A percentile compares a stretch with the other conserved stretches of the same genome.
Evolutionary conservation across 2,113 vertebrate species (phyloP).

Genomic region (Alectura lathami): DNA sequence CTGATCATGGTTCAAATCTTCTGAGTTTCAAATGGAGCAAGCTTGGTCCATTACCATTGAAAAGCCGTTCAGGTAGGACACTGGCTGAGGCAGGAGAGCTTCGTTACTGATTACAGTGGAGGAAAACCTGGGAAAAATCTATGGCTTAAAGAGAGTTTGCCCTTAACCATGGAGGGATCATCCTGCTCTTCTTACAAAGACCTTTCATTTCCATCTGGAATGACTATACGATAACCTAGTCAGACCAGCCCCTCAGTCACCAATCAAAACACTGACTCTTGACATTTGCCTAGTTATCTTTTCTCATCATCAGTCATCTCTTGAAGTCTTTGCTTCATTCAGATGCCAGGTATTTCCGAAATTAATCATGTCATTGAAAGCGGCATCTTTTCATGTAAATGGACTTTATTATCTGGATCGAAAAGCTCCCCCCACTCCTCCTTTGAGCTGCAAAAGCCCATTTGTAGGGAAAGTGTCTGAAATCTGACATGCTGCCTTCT

Average conservation of each 20-base stretch:
- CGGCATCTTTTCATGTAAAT: conserved; percentile 84
- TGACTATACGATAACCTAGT: conserved; percentile 66
- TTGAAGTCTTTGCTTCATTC: conserved; percentile 78
- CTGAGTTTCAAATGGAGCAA: not conserved
- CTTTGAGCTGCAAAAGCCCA: conserved; percentile 75
- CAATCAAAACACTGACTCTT: conserved; percentile 74
- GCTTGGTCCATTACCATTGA: not conserved
- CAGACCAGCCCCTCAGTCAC: conserved; percentile 67
- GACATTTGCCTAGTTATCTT: conserved; percentile 84
- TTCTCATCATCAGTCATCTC: conserved; percentile 82
- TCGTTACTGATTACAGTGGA: not conserved
- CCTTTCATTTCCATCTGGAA: conserved; percentile 70
- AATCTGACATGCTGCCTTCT: conserved; percentile 78
- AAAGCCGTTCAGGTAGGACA: conserved; percentile 6
- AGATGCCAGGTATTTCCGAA: conserved; percentile 85
- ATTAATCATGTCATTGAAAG: conserved; percentile 84
- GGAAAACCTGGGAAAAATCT: conserved; percentile 3
- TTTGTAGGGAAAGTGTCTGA: conserved; percentile 79
- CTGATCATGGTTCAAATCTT: not conserved
- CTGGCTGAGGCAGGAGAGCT: not conserved
- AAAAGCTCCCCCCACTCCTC: conserved; percentile 43
- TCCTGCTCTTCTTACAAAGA: conserved; percentile 55
- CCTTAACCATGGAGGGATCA: conserved; percentile 44
- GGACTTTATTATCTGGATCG: conserved; percentile 78
- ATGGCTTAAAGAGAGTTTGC: conserved; percentile 38